Base-by-base conservation (phyloP, 2,113 vertebrate species). In the Gambusia affinis region DNA sequence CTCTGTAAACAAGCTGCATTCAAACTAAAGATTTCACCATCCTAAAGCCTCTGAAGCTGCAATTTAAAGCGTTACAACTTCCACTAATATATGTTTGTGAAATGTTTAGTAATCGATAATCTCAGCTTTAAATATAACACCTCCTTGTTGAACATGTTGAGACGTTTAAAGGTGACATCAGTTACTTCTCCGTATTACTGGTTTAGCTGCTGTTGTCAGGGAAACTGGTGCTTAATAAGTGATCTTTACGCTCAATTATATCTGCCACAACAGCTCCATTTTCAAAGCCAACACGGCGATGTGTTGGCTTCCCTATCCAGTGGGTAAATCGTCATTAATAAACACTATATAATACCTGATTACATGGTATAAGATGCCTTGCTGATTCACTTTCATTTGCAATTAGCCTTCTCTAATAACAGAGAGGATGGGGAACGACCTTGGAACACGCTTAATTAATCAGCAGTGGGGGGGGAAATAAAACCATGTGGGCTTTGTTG, bases 301-400 rank as follows among this genome's bases (percentile, higher is more conserved):
- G 51, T 61, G 24, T 31, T 60, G 60, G 30, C 28, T 4, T 51
- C 15, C 37, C 54, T 47, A 57, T 67, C 64, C 42, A 67, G 17
- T 14, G 4, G 33, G 15, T 54, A 67, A 67, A 67, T 67, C 67
- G 0, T 0, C 60, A 0, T 67, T 30, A 72, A 29, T 63, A 54
- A 33, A 1, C 42, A 67, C 44, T 60, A 60, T 60, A 22, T 66
- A 60, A 57, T 57, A 66, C 31, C 37, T 42, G 67, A 73, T 73
- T 60, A 79, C 72, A 73, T 73, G 65, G 42, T 67, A 54, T 73
- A 73, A 63, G 44, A 72, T 68, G 57, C 39, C 65, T n/a, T 67
- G 44, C 72, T 79, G 51, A 79, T 72, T 79, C 31, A 42, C 70
- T 79, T 79, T 68, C 65, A 75, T 75, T 79, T 79, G 70, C 35